Evolutionary conservation across 35 echinoderm and acorn worm genomes (phyloP), one percentile per base, ranked within the genome.

Genomic region (Nesometra sesokonis): DNA sequence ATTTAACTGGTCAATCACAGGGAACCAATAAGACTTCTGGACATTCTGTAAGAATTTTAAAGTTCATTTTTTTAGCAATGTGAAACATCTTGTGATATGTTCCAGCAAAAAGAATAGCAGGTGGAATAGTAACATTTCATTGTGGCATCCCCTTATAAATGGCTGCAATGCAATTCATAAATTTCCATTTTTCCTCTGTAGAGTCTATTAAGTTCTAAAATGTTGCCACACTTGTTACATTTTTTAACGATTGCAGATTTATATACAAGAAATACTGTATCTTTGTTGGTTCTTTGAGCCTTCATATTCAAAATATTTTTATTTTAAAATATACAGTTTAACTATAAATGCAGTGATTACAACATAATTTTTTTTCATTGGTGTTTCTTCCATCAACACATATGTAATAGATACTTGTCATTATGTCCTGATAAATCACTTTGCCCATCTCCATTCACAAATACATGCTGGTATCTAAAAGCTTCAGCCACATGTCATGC

Each of bases 371-470:
- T n/a, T n/a, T n/a, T n/a, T n/a, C n/a, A n/a, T n/a, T n/a, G n/a
- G n/a, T n/a, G n/a, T 5, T 23, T 80, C 39, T 33, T 94, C 89
- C 93, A 94, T 94, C 76, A 94, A 35, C 5, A 81, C 80, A 76
- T 94, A 94, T 30, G 89, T 82, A 17, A 89, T 82, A 52, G n/a
- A n/a, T n/a, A n/a, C n/a, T n/a, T n/a, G n/a, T n/a, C n/a, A 85
- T 86, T 93, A 30, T 93, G 83, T 5, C 91, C 91, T 81, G 89
- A 89, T 5, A 47, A 84, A 67, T 90, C 85, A 46, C 93, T 90
- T 11, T 89, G 37, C 3, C 93, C 93, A 80, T 90, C 93, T 15
- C 86, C 93, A 32, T 33, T 34, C 3, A 37, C 21, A 52, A 32
- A 35, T 31, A 17, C 33, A 35, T 31, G 27, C 33, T 77, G 30